Evolutionary conservation across 2,113 vertebrate genomes (phyloP).

Genomic region (Podarcis cretensis): DNA sequence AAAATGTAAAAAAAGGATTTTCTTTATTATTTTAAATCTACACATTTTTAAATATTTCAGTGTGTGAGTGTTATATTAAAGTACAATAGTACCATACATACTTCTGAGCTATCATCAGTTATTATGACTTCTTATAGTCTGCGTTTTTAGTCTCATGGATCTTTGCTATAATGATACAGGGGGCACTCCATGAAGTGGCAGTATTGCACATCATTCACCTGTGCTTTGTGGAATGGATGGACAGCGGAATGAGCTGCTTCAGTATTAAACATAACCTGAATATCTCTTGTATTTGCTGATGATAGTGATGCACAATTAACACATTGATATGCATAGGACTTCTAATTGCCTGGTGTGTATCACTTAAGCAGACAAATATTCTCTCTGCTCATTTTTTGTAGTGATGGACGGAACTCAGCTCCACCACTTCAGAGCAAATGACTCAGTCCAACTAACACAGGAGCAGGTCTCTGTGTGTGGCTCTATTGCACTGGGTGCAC

Average conservation of each 20-base stretch:
- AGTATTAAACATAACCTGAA: background rate
- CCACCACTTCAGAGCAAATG: background rate
- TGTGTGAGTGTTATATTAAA: conserved; percentile 36
- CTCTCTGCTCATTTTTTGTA: background rate
- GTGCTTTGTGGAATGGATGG: background rate
- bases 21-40: conserved; percentile 68
- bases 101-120: conserved; percentile 8
- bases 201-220: background rate
- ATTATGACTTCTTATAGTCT: conserved; percentile 33
- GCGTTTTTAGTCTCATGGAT: conserved; percentile 3
- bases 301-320: background rate
- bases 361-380: background rate
- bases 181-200: background rate
- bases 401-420: background rate
- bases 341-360: background rate
- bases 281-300: background rate
- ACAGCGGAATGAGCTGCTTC: background rate
- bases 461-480: background rate
- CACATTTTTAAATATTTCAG: conserved; percentile 66
- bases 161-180: background rate
- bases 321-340: background rate
- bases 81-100: conserved; percentile 21
- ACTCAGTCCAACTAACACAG: background rate
- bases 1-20: conserved; percentile 64
- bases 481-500: background rate